Conservation (phyloP, 2,888 invertebrate species). For the Cantharis rufa region DNA sequence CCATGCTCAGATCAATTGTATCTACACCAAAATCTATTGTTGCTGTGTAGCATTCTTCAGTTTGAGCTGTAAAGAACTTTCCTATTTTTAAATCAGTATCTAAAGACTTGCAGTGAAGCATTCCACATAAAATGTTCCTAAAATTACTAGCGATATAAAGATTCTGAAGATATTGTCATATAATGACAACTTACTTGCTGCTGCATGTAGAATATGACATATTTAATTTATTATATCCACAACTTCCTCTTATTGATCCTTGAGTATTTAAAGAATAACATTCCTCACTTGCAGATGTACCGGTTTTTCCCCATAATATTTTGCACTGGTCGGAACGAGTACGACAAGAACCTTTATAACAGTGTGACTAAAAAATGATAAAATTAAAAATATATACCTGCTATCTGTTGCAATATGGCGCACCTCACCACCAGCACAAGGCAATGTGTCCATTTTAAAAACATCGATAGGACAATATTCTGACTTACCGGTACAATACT, state of each 20-base stretch:
- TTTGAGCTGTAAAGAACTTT: conserved; percentile 61
- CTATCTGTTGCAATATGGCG: no score
- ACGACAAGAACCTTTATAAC: conserved; percentile 86
- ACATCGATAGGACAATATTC: no score
- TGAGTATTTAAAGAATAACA: conserved; percentile 86
- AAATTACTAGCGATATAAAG: no score
- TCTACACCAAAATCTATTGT: conserved; percentile 89
- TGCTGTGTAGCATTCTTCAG: conserved; percentile 88
- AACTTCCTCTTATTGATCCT: conserved; percentile 89
- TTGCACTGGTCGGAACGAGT: conserved; percentile 92
- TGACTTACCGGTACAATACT: no score
- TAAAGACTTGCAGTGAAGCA: conserved; percentile 78
- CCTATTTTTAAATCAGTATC: conserved; percentile 84
- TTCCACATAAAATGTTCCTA: conserved; percentile 82
- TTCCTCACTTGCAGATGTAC: conserved; percentile 77
- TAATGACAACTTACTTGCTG: conserved; percentile 60
- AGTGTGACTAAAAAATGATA: no score
- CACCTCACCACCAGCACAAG: no score
- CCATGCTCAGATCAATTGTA: conserved; percentile 91
- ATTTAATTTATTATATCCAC: conserved; percentile 83
- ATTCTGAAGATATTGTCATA: no score
- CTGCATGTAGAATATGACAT: conserved; percentile 74
- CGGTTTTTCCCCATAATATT: no score
- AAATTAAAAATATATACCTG: no score
- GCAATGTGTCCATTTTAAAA: no score